Conservation (phyloP, 2,888 invertebrate genomes). For the Noctua comes region DNA sequence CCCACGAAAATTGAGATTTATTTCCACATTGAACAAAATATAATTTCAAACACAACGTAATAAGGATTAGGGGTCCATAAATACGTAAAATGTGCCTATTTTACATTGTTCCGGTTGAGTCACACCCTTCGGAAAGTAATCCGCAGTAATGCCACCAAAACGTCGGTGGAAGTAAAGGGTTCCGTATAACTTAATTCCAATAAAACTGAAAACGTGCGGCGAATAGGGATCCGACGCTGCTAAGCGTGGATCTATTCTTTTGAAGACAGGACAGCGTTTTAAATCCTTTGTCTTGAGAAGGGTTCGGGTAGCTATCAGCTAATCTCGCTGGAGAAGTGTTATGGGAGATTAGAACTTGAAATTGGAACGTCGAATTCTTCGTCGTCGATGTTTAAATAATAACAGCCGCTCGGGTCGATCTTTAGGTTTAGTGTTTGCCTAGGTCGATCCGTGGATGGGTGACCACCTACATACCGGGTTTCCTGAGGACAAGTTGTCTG, state of each 20-base stretch:
- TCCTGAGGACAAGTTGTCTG: no score
- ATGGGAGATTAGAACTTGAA: slow-evolving; percentile 24
- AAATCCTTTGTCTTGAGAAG: slow-evolving; percentile 61
- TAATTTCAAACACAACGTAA: slow-evolving; percentile 64
- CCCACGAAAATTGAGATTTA: slow-evolving; percentile 52
- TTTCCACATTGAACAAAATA: slow-evolving; percentile 57
- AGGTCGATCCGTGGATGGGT: no score
- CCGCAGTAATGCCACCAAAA: slow-evolving; percentile 82
- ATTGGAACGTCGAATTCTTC: not conserved
- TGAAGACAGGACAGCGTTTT: slow-evolving; percentile 51
- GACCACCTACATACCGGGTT: no score
- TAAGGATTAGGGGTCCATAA: slow-evolving; percentile 70
- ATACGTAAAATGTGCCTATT: slow-evolving; percentile 68
- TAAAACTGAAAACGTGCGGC: slow-evolving; percentile 86
- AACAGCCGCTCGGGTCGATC: no score
- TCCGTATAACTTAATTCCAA: slow-evolving; percentile 86
- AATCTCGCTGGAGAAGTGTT: slow-evolving; percentile 32
- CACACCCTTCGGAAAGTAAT: slow-evolving; percentile 79
- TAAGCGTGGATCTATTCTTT: slow-evolving; percentile 70
- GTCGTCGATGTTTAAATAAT: not conserved
- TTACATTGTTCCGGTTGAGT: slow-evolving; percentile 70
- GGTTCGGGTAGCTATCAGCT: slow-evolving; percentile 46
- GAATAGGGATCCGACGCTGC: slow-evolving; percentile 76
- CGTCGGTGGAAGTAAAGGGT: slow-evolving; percentile 84
- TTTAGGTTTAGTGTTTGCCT: no score